Base-by-base conservation (phyloP, 2,113 vertebrate species). In the Cyanistes caeruleus region DNA sequence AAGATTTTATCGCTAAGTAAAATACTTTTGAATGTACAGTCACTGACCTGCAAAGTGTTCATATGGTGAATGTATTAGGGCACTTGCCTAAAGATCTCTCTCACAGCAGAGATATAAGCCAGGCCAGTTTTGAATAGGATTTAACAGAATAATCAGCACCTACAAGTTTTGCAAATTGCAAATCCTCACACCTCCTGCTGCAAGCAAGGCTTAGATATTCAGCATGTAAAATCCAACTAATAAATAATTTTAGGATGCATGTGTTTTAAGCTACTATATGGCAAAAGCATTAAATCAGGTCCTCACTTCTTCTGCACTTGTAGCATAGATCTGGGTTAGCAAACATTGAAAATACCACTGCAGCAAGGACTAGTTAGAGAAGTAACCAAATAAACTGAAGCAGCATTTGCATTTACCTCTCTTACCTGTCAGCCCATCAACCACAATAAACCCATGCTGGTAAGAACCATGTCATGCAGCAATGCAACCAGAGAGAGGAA, bases 1-100 rank as follows among this genome's bases (percentile, higher is more conserved):
- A 96, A 97, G 56, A 43, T 91, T 97, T 97, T 96, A 94, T 95
- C 3, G 2, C 69, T 78, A 59, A 97, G 72, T 84, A 75, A 96
- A 96, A 95, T 56, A 94, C 43, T 91, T 97, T 62, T 95, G 78
- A 95, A 93, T 94, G 83, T 89, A 85, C 52, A 93, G 69, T 88
- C 87, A 89, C 48, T 97, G 91, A 94, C 81, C 96, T 95, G 91
- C 56, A 91, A 90, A 94, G 41, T 86, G 78, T 79, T 95, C 91
- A 83, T 80, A 60, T 72, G 49, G 73, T 0, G 3, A 93, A 92
- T 25, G 25, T 88, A 83, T 86, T 72, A 92, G 21, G 46, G 74
- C 75, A 89, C 91, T 97, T 97, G 49, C 87, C 95, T 95, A 75
- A 97, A 96, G 33, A 67, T 69, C 78, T 79, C 81, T 81, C 80